Evolutionary conservation across 1,140 invertebrate genomes (phyloP), one percentile per base, ranked within the genome.

Genomic region (Drosophila subpulchrella): DNA sequence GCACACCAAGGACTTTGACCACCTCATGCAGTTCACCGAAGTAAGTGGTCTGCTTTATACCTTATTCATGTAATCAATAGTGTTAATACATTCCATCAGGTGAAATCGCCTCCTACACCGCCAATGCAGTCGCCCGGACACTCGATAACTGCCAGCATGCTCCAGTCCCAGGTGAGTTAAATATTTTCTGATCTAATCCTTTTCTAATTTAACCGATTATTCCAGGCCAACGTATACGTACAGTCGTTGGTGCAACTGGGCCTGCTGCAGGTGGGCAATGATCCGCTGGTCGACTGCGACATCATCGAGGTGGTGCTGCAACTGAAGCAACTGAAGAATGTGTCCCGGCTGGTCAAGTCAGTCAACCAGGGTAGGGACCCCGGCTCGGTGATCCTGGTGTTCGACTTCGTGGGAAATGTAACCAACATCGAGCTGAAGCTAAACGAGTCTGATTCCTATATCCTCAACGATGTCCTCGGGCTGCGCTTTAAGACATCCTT

Each of bases 211-310:
- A 10, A 15, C 4, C 0, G 0, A 30, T 10, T 7, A 1, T 30
- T 5, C 0, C 44, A 91, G 90, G 74, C 79, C 34, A 90, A 90
- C 62, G 77, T 91, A 10, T 91, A 91, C 15, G 90, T 91, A 5
- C 83, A 91, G 46, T 84, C 84, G 8, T 60, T 91, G 38, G 72
- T 88, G 59, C 78, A 91, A 46, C 41, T 88, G 62, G 90, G 90
- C 10, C 67, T 90, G 39, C 78, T 91, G 32, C 90, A 91, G 50
- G 85, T 91, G 48, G 90, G 90, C 50, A 91, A 90, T 50, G 76
- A 91, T 67, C 90, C 90, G 6, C 42, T 81, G 27, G 48, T 91
- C 11, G 90, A 91, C 41, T 89, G 85, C 53, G 90, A 91, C 48
- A 90, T 91, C 12, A 80, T 91, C 24, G 78, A 81, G 24, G 86